These are phyloP conservation scores for Emydoidea blandingii DNA, from an alignment of 2,797 vertebrate genomes.

Conservation along the genomic window DNA sequence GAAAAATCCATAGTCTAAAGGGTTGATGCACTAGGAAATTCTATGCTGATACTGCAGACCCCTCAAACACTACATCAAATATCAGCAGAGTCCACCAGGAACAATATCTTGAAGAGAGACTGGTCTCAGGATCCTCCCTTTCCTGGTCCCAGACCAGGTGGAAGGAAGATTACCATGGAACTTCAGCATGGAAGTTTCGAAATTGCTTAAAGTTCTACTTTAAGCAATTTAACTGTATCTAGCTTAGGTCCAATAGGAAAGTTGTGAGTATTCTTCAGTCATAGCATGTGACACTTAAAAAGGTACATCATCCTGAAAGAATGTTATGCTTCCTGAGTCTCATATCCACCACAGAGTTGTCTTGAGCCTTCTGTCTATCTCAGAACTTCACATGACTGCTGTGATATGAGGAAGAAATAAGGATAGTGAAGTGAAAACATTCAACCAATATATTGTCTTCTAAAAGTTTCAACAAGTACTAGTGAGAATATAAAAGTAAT, in stretches of 20 bases:
- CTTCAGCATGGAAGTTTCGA: background rate
- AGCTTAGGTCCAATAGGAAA: background rate
- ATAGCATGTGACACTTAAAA: background rate
- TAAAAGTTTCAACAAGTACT: background rate
- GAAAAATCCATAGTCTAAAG: background rate
- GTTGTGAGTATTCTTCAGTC: background rate
- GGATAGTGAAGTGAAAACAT: background rate
- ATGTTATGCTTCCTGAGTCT: background rate
- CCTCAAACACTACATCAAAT: background rate
- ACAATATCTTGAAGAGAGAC: accelerated
- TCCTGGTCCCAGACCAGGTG: accelerated
- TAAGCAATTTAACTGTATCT: background rate
- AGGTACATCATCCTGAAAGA: background rate
- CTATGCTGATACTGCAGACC: background rate
- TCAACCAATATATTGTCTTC: background rate
- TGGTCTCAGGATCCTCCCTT: background rate
- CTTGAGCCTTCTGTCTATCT: background rate
- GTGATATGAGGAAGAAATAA: background rate
- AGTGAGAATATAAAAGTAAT: background rate
- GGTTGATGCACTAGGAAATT: background rate
- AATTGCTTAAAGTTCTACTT: background rate
- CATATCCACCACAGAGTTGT: background rate
- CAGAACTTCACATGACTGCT: background rate
- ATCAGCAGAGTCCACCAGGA: background rate
- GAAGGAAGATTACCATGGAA: accelerated